Conservation (phyloP, 2,888 invertebrate genomes). For the Trissolcus japonicus region DNA sequence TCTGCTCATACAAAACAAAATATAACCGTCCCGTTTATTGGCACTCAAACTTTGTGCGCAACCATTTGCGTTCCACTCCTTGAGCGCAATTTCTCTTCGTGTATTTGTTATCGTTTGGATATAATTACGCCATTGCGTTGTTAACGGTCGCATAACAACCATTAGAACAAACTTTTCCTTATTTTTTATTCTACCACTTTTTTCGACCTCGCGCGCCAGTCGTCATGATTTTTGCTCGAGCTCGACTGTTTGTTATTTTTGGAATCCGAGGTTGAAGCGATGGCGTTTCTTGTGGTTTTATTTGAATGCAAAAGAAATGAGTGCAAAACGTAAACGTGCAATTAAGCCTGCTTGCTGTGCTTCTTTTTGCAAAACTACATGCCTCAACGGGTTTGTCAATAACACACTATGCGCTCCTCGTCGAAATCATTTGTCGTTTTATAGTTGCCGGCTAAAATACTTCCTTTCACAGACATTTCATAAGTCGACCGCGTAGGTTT, state of each 20-base stretch:
- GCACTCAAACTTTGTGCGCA: conserved; percentile 23
- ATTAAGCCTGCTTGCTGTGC: conserved; percentile 10
- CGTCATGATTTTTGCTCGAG: conserved; percentile 5
- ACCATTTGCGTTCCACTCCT: conserved; percentile 37
- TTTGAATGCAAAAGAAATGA: neutral
- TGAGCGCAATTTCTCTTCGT: conserved; percentile 17
- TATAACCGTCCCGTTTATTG: conserved; percentile 52
- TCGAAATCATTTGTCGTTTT: conserved; percentile 23
- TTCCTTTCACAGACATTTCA: conserved; percentile 15
- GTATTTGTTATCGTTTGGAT: conserved; percentile 38
- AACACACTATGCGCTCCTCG: conserved; percentile 1
- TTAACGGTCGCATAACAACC: conserved; percentile 15
- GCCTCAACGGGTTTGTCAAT: conserved; percentile 12
- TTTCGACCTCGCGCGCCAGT: neutral
- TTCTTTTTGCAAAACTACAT: conserved; percentile 7
- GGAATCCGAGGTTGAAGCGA: too few species aligned
- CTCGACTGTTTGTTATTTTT: too few species aligned
- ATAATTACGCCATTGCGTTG: conserved; percentile 41
- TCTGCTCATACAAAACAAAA: conserved; percentile 36
- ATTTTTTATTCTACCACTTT: neutral
- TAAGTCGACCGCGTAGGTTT: conserved; percentile 17
- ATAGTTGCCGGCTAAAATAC: conserved; percentile 15
- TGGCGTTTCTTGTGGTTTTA: neutral
- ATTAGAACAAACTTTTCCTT: neutral
- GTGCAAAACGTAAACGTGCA: neutral